Evolutionary conservation across 2,888 invertebrate genomes (phyloP), one percentile per base, ranked within the genome.

Genomic region (Pristionchus arcanus): DNA sequence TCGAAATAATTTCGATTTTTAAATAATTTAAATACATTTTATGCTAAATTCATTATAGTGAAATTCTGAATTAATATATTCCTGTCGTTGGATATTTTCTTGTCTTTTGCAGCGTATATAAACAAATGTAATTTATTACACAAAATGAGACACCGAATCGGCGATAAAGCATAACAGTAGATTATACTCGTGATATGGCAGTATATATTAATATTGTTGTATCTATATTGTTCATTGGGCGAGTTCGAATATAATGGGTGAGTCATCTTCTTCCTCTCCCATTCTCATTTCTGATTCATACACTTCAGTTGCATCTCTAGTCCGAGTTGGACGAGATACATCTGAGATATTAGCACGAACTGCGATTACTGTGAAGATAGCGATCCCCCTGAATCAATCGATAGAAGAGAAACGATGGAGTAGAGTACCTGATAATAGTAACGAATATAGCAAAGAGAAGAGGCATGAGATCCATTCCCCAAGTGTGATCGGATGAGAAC

Each of bases 161-260:
- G 84, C 59, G 13, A 37, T 85, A 85, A 85, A 85, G 84, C 84
- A 59, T 85, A 59, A 34, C 55, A 13, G 59, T 85, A 68, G 13
- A 42, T 31, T n/a, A 28, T 87, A 68, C 87, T 68, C 87, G 87
- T 87, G 87, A 42, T 28, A 68, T 87, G 49, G 66, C 53, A 49
- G 66, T 68, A 28, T 5, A n/a, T 15, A 81, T 15, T 25, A 15
- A 15, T 13, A 25, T 11, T 11, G 21, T 53, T 49, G n/a, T 21
- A 16, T 49, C 42, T 49, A 49, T 49, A 49, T 13, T 68, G 71
- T 21, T 87, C 28, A 87, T 74, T 90, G 87, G 13, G 91, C 91
- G 63, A 93, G 81, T 84, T 92, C 92, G 66, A 92, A 93, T 68
- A 93, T 92, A 21, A 93, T 91, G 34, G 93, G 93, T 28, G 92